Conservation (phyloP, 2,113 vertebrate species). For the Dipodomys stephensi region DNA sequence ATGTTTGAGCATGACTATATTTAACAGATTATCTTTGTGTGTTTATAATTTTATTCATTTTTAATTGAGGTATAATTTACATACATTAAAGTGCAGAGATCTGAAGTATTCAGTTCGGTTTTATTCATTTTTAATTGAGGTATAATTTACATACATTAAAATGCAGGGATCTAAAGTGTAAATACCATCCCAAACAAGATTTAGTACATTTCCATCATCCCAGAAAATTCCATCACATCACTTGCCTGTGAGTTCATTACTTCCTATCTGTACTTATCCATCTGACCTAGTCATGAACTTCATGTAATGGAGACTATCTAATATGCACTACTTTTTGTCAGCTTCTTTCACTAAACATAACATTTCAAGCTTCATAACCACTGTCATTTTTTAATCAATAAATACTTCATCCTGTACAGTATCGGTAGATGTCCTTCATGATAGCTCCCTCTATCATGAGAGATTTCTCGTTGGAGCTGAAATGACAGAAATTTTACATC, state of each 20-base stretch:
- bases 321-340: not conserved
- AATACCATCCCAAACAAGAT: conserved; percentile 26
- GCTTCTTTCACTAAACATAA: not conserved
- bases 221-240: not conserved
- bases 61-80: conserved; percentile 70
- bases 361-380: conserved; percentile 28
- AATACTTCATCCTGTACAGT: not conserved
- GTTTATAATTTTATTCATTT: conserved; percentile 62
- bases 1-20: conserved; percentile 43
- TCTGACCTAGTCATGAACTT: not conserved
- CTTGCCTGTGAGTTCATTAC: conserved; percentile 31
- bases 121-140: conserved; percentile 69
- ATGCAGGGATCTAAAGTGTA: conserved; percentile 25
- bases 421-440: not conserved
- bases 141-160: conserved; percentile 71
- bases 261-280: not conserved
- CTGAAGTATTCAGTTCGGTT: conserved; percentile 37
- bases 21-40: conserved; percentile 33
- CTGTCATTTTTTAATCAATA: conserved; percentile 27
- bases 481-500: conserved; percentile 30
- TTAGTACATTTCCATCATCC: not conserved
- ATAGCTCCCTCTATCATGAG: not conserved
- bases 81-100: conserved; percentile 58
- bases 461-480: not conserved
- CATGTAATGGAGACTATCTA: not conserved